Percentiles rank a stretch among this genome's conserved stretches.
Conservation (phyloP, 2,113 vertebrate genomes). For the Tetrax tetrax region DNA sequence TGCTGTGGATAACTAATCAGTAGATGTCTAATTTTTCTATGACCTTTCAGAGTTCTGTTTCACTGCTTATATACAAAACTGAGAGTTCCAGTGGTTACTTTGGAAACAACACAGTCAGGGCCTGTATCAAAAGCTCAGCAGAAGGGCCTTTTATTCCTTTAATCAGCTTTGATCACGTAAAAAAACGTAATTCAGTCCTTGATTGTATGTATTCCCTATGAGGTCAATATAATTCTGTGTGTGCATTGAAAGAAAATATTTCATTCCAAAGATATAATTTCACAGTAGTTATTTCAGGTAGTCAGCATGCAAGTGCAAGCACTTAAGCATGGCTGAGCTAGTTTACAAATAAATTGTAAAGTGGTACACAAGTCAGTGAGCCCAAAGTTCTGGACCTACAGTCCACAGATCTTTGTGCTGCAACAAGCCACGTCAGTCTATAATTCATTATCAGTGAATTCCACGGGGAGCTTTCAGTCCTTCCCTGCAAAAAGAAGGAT, state of each 20-base stretch:
- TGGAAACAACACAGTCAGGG: not conserved
- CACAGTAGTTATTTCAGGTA: slow-evolving; percentile 11
- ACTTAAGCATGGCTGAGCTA: not conserved
- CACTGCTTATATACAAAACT: not conserved
- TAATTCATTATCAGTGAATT: not conserved
- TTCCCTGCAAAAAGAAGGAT: not conserved
- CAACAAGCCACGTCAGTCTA: not conserved
- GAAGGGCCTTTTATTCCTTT: slow-evolving; percentile 16
- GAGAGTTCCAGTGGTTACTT: slow-evolving; percentile 15
- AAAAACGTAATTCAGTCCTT: not conserved
- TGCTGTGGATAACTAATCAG: slow-evolving; percentile 21
- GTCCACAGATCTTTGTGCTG: not conserved
- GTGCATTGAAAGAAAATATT: not conserved
- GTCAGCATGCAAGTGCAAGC: not conserved
- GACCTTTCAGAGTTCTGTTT: slow-evolving; percentile 2
- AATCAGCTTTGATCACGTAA: not conserved
- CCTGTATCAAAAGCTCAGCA: not conserved
- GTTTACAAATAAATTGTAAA: not conserved
- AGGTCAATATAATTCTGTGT: not conserved
- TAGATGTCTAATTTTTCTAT: not conserved
- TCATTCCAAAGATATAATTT: not conserved
- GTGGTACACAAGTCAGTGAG: not conserved
- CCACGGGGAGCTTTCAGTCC: not conserved
- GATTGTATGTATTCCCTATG: not conserved
- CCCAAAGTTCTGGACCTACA: not conserved